These are phyloP conservation scores for Sycophila texana DNA, from an alignment of 2,888 invertebrate genomes.

Conservation along the genomic window DNA sequence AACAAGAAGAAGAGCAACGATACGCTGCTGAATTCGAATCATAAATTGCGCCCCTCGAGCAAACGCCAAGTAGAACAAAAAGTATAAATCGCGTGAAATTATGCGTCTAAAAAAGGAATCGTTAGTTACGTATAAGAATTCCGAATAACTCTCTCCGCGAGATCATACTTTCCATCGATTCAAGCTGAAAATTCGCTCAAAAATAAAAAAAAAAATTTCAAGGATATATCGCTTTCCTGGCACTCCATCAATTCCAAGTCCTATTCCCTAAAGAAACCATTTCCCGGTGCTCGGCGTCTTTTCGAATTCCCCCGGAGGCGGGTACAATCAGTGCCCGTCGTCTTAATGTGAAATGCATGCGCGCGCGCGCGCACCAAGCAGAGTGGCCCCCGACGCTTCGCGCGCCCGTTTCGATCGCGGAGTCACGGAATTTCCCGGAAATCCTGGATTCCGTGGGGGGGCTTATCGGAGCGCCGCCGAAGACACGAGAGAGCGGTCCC, in stretches of 20 bases:
- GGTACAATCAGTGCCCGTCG: background rate
- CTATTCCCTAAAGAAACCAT: background rate
- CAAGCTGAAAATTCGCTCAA: no score
- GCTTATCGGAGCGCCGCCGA: constrained; percentile 23
- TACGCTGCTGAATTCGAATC: no score
- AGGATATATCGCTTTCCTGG: background rate
- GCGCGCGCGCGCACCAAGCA: background rate
- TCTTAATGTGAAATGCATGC: constrained; percentile 20
- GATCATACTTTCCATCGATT: no score
- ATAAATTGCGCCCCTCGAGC: no score
- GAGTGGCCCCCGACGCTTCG: background rate
- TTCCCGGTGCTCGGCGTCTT: background rate
- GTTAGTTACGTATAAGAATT: no score
- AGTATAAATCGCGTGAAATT: no score
- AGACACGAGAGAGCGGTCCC: background rate
- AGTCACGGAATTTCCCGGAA: constrained; percentile 33
- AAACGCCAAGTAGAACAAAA: no score
- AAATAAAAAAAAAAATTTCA: background rate
- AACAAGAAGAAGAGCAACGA: no score
- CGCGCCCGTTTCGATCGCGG: background rate
- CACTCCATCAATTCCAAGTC: background rate
- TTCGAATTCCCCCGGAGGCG: background rate
- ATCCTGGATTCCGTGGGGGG: background rate
- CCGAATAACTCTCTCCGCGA: no score
- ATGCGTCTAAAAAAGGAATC: no score